phyloP scores from a whole-genome alignment of 1,140 invertebrate genomes.

The Hyposmocoma kahamanoa region DNA sequence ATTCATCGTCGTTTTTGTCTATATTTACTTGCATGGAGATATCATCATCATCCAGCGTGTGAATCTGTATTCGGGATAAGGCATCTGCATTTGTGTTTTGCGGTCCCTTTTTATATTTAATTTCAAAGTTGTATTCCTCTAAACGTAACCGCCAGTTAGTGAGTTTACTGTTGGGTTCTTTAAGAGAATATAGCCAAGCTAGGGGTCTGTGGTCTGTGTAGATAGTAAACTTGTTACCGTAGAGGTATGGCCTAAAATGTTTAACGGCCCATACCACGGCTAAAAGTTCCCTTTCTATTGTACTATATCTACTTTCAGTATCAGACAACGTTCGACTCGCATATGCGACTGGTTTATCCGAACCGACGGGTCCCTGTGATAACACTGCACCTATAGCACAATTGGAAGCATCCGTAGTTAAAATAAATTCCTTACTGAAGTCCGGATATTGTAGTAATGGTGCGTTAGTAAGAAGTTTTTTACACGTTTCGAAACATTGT shows the following conservation, averaged over 20 bases:
- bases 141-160: no score
- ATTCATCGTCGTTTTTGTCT: no score
- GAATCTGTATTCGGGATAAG: no score
- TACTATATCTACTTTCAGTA: slow-evolving; percentile 2
- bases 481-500: slow-evolving; percentile 4
- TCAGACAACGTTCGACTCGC: background rate
- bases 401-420: slow-evolving; percentile 13
- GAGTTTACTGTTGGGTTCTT: no score
- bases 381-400: slow-evolving; percentile 47
- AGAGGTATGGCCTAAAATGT: slow-evolving; percentile 45
- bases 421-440: slow-evolving; percentile 1
- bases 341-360: background rate
- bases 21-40: no score
- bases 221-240: slow-evolving; percentile 43
- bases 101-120: no score
- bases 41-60: no score
- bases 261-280: no score
- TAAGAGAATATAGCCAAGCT: no score
- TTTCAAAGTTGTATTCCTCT: no score
- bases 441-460: slow-evolving; percentile 8
- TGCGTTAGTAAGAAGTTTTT: background rate
- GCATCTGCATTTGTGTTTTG: no score
- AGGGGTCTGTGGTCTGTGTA: slow-evolving; percentile 59
- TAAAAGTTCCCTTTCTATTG: background rate
- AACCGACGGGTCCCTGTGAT: slow-evolving; percentile 33